Evolutionary conservation across 2,797 vertebrate species (phyloP).

Genomic region (Chaetodon trifasciatus): DNA sequence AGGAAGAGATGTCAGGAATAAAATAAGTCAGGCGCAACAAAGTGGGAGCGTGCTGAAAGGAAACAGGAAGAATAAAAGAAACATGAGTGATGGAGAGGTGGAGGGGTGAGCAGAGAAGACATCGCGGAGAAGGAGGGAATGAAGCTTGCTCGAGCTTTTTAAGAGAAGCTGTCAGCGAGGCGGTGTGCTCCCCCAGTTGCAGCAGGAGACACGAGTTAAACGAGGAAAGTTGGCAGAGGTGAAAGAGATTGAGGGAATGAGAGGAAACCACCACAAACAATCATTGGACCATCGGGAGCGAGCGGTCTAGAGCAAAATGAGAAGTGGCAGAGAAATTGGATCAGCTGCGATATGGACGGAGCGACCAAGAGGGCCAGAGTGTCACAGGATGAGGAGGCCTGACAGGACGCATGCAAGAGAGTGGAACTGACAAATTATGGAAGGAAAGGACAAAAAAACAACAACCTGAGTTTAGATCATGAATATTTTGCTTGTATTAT

Average conservation of each 20-base stretch:
- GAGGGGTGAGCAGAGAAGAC: conserved; percentile 10
- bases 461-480: too few relatives aligned
- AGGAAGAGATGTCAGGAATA: conserved; percentile 14
- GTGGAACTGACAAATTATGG: neutral
- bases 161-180: conserved; percentile 33
- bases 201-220: conserved; percentile 25
- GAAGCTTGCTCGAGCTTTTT: conserved; percentile 23
- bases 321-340: neutral
- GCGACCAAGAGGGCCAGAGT: neutral
- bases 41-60: conserved; percentile 10
- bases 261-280: conserved; percentile 10
- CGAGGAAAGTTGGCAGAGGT: conserved; percentile 18
- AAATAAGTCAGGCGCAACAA: conserved; percentile 14
- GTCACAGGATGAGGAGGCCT: neutral
- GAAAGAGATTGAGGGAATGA: conserved; percentile 9
- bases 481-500: too few relatives aligned
- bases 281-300: neutral
- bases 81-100: neutral
- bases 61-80: neutral
- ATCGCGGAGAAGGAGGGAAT: neutral
- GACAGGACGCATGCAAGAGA: neutral
- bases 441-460: neutral
- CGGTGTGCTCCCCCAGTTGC: conserved; percentile 1
- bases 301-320: neutral
- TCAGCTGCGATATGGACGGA: conserved; percentile 7